A percentile compares a stretch with the other conserved stretches of the same genome.
These are phyloP conservation scores for Corbicula japonica DNA, from an alignment of 2,888 invertebrate genomes.

Conservation along the genomic window DNA sequence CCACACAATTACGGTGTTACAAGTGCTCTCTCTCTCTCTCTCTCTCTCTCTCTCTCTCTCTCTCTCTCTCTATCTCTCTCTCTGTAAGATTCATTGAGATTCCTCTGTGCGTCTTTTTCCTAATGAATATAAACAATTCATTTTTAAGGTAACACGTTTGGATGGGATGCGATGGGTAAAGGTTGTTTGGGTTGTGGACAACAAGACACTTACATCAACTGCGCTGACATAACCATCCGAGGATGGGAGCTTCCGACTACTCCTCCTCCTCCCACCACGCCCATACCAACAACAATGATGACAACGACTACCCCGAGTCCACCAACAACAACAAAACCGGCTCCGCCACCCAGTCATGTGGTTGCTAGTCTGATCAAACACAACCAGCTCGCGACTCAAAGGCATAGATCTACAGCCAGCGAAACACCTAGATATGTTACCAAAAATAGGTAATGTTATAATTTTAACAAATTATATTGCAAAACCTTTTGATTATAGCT, in stretches of 20 bases:
- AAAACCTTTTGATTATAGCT: too few relatives aligned
- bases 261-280: slow-evolving; percentile 5
- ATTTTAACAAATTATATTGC: too few relatives aligned
- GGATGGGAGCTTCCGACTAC: slow-evolving; percentile 35
- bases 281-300: not conserved
- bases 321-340: slow-evolving; percentile 7
- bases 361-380: too few relatives aligned
- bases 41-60: not conserved
- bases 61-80: not conserved
- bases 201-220: slow-evolving; percentile 61
- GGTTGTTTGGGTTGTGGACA: slow-evolving; percentile 58
- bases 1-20: not conserved
- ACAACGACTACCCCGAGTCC: not conserved
- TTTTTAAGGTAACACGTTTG: slow-evolving; percentile 48
- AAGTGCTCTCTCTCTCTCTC: not conserved
- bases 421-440: too few relatives aligned
- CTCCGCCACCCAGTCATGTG: not conserved
- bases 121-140: not conserved
- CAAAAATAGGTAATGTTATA: too few relatives aligned
- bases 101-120: not conserved
- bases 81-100: not conserved
- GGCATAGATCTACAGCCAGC: too few relatives aligned
- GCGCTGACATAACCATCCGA: slow-evolving; percentile 58
- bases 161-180: slow-evolving; percentile 37
- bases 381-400: too few relatives aligned